Conservation (phyloP, 2,797 vertebrate species). For the Clarias pachynema region DNA sequence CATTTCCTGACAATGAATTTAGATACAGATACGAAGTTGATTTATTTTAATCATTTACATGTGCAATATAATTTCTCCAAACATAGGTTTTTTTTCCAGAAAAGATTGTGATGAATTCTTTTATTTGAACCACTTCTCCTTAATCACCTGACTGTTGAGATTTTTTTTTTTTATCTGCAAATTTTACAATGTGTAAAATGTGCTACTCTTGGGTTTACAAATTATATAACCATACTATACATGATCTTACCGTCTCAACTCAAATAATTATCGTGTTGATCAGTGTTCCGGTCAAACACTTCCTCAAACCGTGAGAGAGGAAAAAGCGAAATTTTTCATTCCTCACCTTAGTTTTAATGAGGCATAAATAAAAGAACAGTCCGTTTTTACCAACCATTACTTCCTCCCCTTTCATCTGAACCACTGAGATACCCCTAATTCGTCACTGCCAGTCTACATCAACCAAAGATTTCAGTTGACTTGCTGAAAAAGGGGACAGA, state of each 20-base stretch:
- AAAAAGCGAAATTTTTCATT: conserved; percentile 14
- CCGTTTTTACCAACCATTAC: conserved; percentile 11
- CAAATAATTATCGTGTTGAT: conserved; percentile 32
- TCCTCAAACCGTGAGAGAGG: conserved; percentile 2
- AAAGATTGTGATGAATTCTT: conserved; percentile 38
- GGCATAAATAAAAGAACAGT: conserved; percentile 26
- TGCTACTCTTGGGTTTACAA: conserved; percentile 12
- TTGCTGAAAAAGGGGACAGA: conserved; percentile 36
- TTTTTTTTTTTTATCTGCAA: not conserved
- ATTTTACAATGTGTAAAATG: conserved; percentile 1
- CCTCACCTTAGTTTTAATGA: conserved; percentile 14
- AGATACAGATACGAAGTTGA: conserved; percentile 40
- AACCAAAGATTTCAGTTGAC: conserved; percentile 32
- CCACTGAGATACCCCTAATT: conserved; percentile 19
- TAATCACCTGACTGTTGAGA: not conserved
- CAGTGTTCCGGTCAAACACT: conserved; percentile 37
- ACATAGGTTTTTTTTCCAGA: conserved; percentile 40
- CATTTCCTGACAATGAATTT: conserved; percentile 50
- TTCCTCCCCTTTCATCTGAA: conserved; percentile 29
- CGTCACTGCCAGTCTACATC: not conserved
- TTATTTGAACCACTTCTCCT: conserved; percentile 13
- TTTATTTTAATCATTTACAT: conserved; percentile 56
- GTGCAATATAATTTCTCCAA: conserved; percentile 59
- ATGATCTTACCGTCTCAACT: conserved; percentile 17
- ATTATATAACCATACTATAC: not conserved